Conservation (phyloP, 1,140 invertebrate species). For the Sminthurides bifidus region DNA sequence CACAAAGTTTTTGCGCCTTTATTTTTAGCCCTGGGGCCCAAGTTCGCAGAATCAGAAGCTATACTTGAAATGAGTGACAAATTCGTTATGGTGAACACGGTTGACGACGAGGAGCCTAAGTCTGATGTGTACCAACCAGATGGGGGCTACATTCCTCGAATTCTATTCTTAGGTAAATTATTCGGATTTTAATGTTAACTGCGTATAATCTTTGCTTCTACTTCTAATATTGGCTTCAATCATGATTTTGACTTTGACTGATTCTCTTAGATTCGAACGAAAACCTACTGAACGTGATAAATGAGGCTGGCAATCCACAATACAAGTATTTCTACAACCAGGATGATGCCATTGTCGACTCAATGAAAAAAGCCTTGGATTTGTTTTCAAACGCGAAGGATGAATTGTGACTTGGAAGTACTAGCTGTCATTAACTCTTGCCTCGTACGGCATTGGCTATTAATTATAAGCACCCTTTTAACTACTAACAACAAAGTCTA, state of each 20-base stretch:
- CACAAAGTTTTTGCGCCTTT: too few relatives aligned
- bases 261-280: conserved; percentile 39
- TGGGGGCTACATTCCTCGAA: conserved; percentile 49
- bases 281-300: conserved; percentile 41
- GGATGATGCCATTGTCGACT: conserved; percentile 41
- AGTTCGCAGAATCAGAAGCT: conserved; percentile 43
- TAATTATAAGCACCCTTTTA: too few relatives aligned
- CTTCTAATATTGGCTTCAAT: background rate
- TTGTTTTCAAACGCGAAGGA: background rate
- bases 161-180: conserved; percentile 39
- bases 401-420: too few relatives aligned
- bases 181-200: background rate
- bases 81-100: conserved; percentile 48
- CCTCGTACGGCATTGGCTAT: too few relatives aligned
- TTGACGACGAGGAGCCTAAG: conserved; percentile 45
- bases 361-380: conserved; percentile 38
- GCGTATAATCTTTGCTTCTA: background rate
- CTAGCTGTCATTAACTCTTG: too few relatives aligned
- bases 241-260: background rate
- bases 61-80: conserved; percentile 44
- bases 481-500: too few relatives aligned
- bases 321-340: conserved; percentile 49
- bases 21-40: conserved; percentile 42
- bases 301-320: conserved; percentile 44
- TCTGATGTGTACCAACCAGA: conserved; percentile 43